These are phyloP conservation scores for Leucophenga varia DNA, from an alignment of 1,140 invertebrate genomes.

Conservation along the genomic window DNA sequence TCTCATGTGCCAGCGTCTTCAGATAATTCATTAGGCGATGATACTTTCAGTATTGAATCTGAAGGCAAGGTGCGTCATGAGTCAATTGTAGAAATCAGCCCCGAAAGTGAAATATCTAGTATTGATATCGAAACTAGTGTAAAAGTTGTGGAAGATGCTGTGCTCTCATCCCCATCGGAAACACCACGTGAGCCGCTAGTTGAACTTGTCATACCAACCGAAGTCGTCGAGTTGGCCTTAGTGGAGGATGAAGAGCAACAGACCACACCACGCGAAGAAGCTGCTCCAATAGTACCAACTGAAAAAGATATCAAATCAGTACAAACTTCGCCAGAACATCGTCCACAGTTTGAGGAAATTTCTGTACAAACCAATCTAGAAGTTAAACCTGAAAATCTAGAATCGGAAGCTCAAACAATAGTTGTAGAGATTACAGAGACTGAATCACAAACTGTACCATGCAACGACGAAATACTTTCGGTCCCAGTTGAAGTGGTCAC, in stretches of 20 bases:
- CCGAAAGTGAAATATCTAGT: conserved; percentile 46
- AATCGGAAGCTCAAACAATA: conserved; percentile 49
- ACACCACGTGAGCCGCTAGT: conserved; percentile 44
- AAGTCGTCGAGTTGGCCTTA: conserved; percentile 62
- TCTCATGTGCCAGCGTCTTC: conserved; percentile 51
- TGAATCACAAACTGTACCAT: conserved; percentile 48
- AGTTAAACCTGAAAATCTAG: conserved; percentile 37
- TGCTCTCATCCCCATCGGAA: conserved; percentile 48
- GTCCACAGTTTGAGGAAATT: conserved; percentile 51
- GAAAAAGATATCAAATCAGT: conserved; percentile 60
- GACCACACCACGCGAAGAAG: conserved; percentile 52
- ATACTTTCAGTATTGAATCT: conserved; percentile 20
- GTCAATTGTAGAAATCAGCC: conserved; percentile 37
- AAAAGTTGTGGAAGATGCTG: conserved; percentile 66
- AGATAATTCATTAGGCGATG: conserved; percentile 21
- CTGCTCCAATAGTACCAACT: background rate
- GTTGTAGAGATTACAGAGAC: conserved; percentile 40
- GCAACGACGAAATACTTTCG: conserved; percentile 11
- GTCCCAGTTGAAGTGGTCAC: conserved; percentile 16
- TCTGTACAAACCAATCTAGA: conserved; percentile 57
- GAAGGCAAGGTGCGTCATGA: conserved; percentile 33
- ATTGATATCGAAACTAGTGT: conserved; percentile 61
- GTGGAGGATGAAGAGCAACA: conserved; percentile 58
- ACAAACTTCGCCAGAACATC: conserved; percentile 64
- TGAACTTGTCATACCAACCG: conserved; percentile 62